Conservation (phyloP, 1,140 invertebrate genomes). For the Musca vetustissima region DNA sequence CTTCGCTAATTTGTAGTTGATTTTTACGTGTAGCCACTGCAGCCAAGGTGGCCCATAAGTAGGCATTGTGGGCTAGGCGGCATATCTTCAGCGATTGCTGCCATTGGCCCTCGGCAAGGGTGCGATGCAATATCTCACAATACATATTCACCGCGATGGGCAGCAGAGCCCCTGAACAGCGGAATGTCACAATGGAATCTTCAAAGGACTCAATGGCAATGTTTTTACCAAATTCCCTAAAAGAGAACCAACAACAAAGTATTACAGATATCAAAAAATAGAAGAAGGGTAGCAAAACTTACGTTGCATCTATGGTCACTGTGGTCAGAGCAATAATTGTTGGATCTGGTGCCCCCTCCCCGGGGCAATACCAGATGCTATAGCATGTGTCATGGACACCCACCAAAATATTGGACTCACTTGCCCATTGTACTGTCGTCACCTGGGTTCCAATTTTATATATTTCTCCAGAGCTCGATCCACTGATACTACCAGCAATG, state of each 20-base stretch:
- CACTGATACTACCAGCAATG: neutral
- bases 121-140: constrained; percentile 49
- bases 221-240: constrained; percentile 62
- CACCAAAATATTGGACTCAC: constrained; percentile 79
- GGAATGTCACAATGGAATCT: constrained; percentile 60
- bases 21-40: constrained; percentile 77
- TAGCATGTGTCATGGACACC: constrained; percentile 80
- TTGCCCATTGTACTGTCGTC: constrained; percentile 80
- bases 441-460: constrained; percentile 80
- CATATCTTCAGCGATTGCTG: constrained; percentile 49
- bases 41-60: constrained; percentile 85
- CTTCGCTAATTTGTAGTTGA: constrained; percentile 81
- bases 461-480: constrained; percentile 45
- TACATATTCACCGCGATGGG: constrained; percentile 47
- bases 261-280: neutral
- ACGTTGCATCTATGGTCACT: constrained; percentile 58
- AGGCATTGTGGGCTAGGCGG: constrained; percentile 64
- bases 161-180: constrained; percentile 46
- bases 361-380: constrained; percentile 85
- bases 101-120: constrained; percentile 49
- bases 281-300: constrained; percentile 61
- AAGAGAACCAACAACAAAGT: constrained; percentile 30
- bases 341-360: constrained; percentile 72
- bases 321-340: constrained; percentile 63
- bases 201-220: constrained; percentile 78